phyloP scores from a whole-genome alignment of 2,113 vertebrate genomes.

The Vombatus ursinus region DNA sequence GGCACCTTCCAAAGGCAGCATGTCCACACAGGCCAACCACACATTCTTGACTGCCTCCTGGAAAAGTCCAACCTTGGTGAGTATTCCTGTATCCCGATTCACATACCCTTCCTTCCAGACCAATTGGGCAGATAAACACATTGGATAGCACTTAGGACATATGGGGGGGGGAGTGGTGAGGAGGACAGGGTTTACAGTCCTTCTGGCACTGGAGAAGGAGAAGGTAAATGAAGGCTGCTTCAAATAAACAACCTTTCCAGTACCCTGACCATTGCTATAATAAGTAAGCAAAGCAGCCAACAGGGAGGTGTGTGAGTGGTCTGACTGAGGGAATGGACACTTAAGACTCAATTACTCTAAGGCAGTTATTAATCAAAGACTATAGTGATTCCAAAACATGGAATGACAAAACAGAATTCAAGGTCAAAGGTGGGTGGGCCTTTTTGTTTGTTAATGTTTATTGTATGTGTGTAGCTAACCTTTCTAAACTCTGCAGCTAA shows the following conservation, averaged over 20 bases:
- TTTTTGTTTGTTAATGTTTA: slow-evolving; percentile 85
- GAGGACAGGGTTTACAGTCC: neutral
- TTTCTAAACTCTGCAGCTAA: slow-evolving; percentile 81
- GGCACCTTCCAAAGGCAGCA: slow-evolving; percentile 70
- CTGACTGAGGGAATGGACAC: slow-evolving; percentile 62
- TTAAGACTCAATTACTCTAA: slow-evolving; percentile 69
- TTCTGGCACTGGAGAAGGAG: neutral
- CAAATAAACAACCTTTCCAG: slow-evolving; percentile 47
- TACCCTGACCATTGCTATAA: neutral
- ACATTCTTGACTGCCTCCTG: slow-evolving; percentile 59
- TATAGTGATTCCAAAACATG: slow-evolving; percentile 71
- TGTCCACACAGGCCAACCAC: slow-evolving; percentile 54
- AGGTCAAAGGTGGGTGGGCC: slow-evolving; percentile 84
- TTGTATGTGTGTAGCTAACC: slow-evolving; percentile 81
- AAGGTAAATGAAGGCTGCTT: slow-evolving; percentile 49
- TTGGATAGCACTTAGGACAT: neutral
- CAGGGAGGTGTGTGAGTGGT: slow-evolving; percentile 23
- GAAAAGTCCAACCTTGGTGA: slow-evolving; percentile 30
- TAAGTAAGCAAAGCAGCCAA: slow-evolving; percentile 42
- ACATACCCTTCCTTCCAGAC: neutral
- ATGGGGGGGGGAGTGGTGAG: neutral
- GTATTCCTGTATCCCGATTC: slow-evolving; percentile 39
- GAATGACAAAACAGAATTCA: slow-evolving; percentile 73
- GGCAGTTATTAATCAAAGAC: slow-evolving; percentile 72
- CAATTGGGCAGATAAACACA: neutral